Conservation (phyloP, 2,888 invertebrate species). For the Agrochola lychnidis region DNA sequence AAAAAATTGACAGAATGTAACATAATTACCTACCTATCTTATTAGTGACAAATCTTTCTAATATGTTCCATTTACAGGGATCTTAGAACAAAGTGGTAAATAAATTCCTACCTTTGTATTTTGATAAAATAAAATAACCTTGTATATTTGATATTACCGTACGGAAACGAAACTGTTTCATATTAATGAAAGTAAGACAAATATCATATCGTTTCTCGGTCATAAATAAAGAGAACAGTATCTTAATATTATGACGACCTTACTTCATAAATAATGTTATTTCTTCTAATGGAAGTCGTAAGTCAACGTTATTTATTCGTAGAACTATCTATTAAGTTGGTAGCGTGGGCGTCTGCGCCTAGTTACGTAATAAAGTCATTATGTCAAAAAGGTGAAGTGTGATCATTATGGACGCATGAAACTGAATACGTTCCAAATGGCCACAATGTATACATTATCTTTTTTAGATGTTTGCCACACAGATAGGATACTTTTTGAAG, state of each 20-base stretch:
- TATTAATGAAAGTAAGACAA: conserved; percentile 63
- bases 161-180: conserved; percentile 39
- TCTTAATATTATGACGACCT: conserved; percentile 46
- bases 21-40: neutral
- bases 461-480: too few species aligned
- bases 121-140: conserved; percentile 9
- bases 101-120: neutral
- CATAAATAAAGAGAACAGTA: conserved; percentile 61
- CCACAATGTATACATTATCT: neutral
- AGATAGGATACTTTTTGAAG: too few species aligned
- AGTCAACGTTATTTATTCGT: conserved; percentile 46
- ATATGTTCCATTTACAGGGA: neutral
- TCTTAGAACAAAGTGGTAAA: neutral
- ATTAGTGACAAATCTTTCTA: neutral
- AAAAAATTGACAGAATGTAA: neutral
- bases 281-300: conserved; percentile 33
- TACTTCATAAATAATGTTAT: conserved; percentile 53
- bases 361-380: conserved; percentile 9
- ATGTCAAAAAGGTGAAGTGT: conserved; percentile 21
- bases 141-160: conserved; percentile 24
- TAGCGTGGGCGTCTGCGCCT: neutral
- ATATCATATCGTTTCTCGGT: conserved; percentile 51
- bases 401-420: neutral
- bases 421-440: neutral
- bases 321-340: conserved; percentile 20